A percentile compares a stretch with the other conserved stretches of the same genome.
Evolutionary conservation across 2,888 invertebrate genomes (phyloP).

Genomic region (Amphipyra berbera): DNA sequence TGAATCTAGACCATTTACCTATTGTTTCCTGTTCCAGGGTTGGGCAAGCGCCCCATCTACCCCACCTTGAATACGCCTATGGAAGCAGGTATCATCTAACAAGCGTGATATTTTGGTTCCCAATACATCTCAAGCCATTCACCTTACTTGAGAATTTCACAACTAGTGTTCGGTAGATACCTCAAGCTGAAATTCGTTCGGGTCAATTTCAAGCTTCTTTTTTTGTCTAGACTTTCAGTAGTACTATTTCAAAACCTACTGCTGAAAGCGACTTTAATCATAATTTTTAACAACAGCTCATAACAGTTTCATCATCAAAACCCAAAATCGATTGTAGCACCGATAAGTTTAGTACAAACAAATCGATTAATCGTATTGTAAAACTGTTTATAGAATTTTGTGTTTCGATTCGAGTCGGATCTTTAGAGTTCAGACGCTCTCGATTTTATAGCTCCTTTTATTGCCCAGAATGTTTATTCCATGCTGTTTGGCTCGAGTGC

Average conservation of each 20-base stretch:
- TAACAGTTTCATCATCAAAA: constrained; percentile 8
- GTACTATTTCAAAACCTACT: not conserved
- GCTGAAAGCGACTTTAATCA: not conserved
- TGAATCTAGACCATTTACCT: no score
- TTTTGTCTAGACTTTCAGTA: constrained; percentile 5
- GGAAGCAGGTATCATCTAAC: no score
- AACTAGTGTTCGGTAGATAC: no score
- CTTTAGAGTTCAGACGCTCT: constrained; percentile 4
- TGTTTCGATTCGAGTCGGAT: constrained; percentile 15
- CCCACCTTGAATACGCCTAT: no score
- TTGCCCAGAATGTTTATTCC: constrained; percentile 40
- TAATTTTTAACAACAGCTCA: constrained; percentile 11
- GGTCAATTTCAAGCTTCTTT: constrained; percentile 2
- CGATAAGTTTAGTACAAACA: constrained; percentile 9
- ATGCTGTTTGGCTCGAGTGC: constrained; percentile 25
- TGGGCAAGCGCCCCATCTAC: no score
- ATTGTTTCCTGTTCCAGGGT: no score
- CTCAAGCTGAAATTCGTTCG: not conserved
- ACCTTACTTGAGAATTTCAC: no score
- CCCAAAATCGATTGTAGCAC: constrained; percentile 27
- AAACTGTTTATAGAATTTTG: constrained; percentile 12
- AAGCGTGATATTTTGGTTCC: no score
- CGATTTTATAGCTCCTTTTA: constrained; percentile 48
- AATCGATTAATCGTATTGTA: constrained; percentile 36
- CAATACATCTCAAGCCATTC: no score